phyloP scores from a whole-genome alignment of 2,113 vertebrate genomes.

The Aspiorhynchus laticeps region DNA sequence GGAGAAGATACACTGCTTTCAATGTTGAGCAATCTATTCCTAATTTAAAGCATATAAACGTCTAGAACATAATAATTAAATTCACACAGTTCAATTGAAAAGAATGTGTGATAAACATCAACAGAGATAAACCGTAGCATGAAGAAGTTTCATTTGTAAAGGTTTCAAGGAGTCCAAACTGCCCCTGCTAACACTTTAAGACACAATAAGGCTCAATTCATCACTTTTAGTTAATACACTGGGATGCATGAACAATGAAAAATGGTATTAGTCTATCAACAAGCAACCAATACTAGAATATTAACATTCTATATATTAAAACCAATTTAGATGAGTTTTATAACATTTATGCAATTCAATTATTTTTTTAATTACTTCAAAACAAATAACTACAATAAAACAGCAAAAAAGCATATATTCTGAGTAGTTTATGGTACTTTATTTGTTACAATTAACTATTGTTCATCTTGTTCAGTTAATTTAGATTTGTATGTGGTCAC shows the following conservation, averaged over 20 bases:
- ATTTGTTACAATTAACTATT: background rate
- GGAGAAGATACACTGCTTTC: background rate
- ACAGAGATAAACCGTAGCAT: background rate
- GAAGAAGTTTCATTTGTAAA: background rate
- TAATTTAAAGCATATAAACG: background rate
- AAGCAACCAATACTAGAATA: background rate
- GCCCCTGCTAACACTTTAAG: background rate
- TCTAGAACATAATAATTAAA: background rate
- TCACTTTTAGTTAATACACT: background rate
- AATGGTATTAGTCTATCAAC: background rate
- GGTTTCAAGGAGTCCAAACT: background rate
- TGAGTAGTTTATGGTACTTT: background rate
- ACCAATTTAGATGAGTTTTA: background rate
- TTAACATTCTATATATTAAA: background rate
- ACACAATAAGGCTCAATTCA: background rate
- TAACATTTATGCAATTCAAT: background rate
- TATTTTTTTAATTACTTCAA: background rate
- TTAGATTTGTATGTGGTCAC: background rate
- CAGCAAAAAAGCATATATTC: background rate
- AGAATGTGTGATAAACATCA: background rate
- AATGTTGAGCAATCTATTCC: background rate
- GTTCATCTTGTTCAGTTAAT: background rate
- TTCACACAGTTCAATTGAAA: too few relatives aligned
- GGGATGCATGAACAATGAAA: background rate
- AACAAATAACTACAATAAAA: background rate